Evolutionary conservation across 2,888 invertebrate genomes (phyloP), one percentile per base, ranked within the genome.

Genomic region (Meandrusa payeni): DNA sequence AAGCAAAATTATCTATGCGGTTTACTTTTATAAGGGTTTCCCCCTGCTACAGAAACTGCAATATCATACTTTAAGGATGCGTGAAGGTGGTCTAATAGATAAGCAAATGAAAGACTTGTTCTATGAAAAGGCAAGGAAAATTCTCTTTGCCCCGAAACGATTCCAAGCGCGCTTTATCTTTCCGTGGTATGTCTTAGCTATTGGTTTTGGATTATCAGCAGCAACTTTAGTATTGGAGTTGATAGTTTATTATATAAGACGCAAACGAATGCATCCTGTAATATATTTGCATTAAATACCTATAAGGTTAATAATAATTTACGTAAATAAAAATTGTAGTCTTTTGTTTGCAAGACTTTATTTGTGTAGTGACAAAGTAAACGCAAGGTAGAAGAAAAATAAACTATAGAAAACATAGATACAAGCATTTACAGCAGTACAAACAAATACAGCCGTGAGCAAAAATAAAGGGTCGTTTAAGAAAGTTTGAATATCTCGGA

Each of bases 21-120:
- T 43, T 3, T 53, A 19, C 24, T 17, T 51, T 22, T 46, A 47
- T 28, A 53, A 55, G 19, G 51, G 55, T 6, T 55, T 55, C 24
- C 55, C 53, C 2, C 28, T 41, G 12, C n/a, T 39, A 7, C 6
- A 46, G 0, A 12, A 45, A 22, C 20, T 51, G 0, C 20, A 44
- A 5, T 2, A 7, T 1, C 33, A 40, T 1, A 32, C 41, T 1
- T 19, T 47, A 20, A 31, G 15, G 3, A 10, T 49, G 5, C 12
- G 34, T n/a, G 47, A 46, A 22, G 29, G 34, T 9, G 55, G 53
- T 3, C 38, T 50, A 0, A 17, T 43, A 1, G n/a, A 37, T 5
- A 41, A 46, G 7, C 13, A 36, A 5, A 41, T 41, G 46, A 13
- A 9, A n/a, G 37, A 50, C 5, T 41, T 44, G 19, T 26, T 29